These are phyloP conservation scores for Hyles euphorbiae DNA, from an alignment of 1,140 invertebrate genomes.

Conservation along the genomic window DNA sequence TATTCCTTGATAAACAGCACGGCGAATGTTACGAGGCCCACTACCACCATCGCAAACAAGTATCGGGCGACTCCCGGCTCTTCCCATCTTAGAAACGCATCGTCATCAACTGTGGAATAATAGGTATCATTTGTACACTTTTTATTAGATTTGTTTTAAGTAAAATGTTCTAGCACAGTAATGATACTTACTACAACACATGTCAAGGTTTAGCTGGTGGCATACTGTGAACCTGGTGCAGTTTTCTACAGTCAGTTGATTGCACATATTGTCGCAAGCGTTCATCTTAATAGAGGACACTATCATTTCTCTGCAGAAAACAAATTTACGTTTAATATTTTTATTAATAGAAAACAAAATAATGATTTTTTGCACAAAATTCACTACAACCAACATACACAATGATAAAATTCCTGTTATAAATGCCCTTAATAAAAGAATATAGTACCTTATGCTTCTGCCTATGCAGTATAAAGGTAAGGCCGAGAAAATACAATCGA, in stretches of 20 bases:
- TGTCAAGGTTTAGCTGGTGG: slow-evolving; percentile 45
- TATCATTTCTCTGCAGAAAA: slow-evolving; percentile 53
- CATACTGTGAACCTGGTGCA: slow-evolving; percentile 60
- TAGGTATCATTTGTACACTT: background rate
- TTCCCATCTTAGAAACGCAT: slow-evolving; percentile 66
- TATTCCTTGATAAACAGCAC: slow-evolving; percentile 70
- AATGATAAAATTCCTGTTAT: too few species aligned
- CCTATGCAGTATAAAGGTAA: slow-evolving; percentile 81
- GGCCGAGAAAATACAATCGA: slow-evolving; percentile 83
- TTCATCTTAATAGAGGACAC: slow-evolving; percentile 52
- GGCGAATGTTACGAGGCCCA: slow-evolving; percentile 55
- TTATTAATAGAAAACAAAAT: too few species aligned
- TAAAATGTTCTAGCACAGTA: background rate
- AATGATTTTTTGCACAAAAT: too few species aligned
- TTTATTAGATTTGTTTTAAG: background rate
- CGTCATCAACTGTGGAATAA: slow-evolving; percentile 64
- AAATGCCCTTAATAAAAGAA: too few species aligned
- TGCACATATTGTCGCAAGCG: slow-evolving; percentile 59
- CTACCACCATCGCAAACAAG: slow-evolving; percentile 64
- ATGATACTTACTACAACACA: slow-evolving; percentile 69
- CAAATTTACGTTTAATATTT: too few species aligned
- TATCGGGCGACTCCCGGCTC: slow-evolving; percentile 75
- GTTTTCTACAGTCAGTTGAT: slow-evolving; percentile 44
- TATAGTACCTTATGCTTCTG: slow-evolving; percentile 74
- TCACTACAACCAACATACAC: too few species aligned